Evolutionary conservation across 2,888 invertebrate genomes (phyloP).

Genomic region (Microplitis manilae): DNA sequence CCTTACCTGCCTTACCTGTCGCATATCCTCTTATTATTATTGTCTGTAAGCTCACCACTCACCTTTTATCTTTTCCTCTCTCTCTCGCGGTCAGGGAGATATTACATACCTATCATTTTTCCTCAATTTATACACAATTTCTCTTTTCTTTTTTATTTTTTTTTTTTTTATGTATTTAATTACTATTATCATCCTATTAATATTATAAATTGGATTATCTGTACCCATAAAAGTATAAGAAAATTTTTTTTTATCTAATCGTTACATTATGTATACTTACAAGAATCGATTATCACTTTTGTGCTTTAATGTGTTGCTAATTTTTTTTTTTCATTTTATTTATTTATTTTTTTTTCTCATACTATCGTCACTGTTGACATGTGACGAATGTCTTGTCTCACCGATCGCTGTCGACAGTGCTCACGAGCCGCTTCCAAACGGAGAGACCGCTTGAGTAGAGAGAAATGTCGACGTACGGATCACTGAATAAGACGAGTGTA

Average conservation of each 20-base stretch:
- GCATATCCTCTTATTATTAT: too few species aligned
- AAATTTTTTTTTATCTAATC: too few species aligned
- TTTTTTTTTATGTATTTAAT: neutral
- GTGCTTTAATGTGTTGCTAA: neutral
- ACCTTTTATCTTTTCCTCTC: too few species aligned
- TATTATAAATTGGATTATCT: neutral
- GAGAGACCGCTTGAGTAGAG: slow-evolving; percentile 9
- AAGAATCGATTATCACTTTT: slow-evolving; percentile 10
- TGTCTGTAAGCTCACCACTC: too few species aligned
- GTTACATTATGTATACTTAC: neutral
- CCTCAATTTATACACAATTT: neutral
- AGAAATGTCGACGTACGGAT: slow-evolving; percentile 40
- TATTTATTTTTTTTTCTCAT: slow-evolving; percentile 46
- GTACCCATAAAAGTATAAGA: too few species aligned
- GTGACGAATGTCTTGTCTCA: slow-evolving; percentile 58
- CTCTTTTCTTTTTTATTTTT: too few species aligned
- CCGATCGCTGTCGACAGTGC: slow-evolving; percentile 56
- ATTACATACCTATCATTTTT: too few species aligned
- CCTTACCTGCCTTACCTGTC: too few species aligned
- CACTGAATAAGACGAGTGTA: slow-evolving; percentile 18
- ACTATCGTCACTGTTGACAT: slow-evolving; percentile 46
- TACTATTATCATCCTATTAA: neutral
- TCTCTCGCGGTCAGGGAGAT: too few species aligned
- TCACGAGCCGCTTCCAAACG: slow-evolving; percentile 31
- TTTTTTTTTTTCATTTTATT: slow-evolving; percentile 31